Percentiles rank a stretch among this genome's conserved stretches.
Evolutionary conservation across 1,140 invertebrate genomes (phyloP).

Genomic region (Drosophila jambulina): DNA sequence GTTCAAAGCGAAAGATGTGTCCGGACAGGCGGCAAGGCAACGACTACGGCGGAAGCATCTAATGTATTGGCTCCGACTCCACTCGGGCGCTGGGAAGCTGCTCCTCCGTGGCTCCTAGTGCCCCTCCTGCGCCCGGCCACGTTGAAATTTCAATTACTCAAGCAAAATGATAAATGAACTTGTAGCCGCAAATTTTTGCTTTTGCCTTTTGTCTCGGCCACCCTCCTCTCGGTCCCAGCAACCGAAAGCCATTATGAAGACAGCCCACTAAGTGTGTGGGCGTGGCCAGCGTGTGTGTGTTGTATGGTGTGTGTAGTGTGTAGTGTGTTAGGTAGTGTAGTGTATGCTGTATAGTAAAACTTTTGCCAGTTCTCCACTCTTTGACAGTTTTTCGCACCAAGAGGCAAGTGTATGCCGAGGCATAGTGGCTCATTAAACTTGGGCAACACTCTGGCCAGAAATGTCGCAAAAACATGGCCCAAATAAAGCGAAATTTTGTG

Average conservation of each 20-base stretch:
- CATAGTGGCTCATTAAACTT: slow-evolving; percentile 46
- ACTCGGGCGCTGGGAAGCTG: slow-evolving; percentile 13
- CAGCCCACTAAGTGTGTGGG: slow-evolving; percentile 81
- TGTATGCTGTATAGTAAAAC: slow-evolving; percentile 31
- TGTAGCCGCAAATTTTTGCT: slow-evolving; percentile 79
- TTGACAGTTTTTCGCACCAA: slow-evolving; percentile 52
- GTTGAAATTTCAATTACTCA: slow-evolving; percentile 83
- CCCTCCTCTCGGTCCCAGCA: background rate
- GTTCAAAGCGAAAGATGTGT: slow-evolving; percentile 79
- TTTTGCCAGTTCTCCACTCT: slow-evolving; percentile 28
- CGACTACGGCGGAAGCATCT: slow-evolving; percentile 50
- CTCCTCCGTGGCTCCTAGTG: slow-evolving; percentile 18
- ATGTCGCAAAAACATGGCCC: slow-evolving; percentile 10
- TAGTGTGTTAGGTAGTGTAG: slow-evolving; percentile 30
- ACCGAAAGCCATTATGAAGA: slow-evolving; percentile 79
- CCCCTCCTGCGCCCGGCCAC: slow-evolving; percentile 42
- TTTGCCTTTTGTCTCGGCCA: slow-evolving; percentile 64
- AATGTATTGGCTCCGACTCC: slow-evolving; percentile 73
- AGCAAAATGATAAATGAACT: slow-evolving; percentile 82
- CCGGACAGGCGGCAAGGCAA: slow-evolving; percentile 46
- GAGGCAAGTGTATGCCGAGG: background rate
- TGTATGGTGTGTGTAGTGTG: slow-evolving; percentile 18
- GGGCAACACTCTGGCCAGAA: slow-evolving; percentile 3
- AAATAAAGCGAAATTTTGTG: background rate
- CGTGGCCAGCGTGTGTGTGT: slow-evolving; percentile 61